These are phyloP conservation scores for Vespertilio murinus DNA, from an alignment of 2,797 vertebrate species.

Conservation along the genomic window DNA sequence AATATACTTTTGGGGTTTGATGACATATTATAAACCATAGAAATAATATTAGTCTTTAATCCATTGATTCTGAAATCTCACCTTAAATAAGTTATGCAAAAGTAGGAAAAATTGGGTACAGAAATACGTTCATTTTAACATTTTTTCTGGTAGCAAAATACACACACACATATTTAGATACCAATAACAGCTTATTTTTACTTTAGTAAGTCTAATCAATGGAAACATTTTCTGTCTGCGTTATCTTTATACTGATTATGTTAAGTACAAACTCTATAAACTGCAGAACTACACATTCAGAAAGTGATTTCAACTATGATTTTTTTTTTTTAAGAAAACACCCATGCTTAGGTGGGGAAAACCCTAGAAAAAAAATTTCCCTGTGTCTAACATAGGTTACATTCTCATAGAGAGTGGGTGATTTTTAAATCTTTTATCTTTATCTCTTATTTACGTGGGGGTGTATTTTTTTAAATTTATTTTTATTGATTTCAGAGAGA, in stretches of 20 bases:
- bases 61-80: neutral
- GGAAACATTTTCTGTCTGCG: slow-evolving; percentile 60
- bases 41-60: neutral
- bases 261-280: slow-evolving; percentile 61
- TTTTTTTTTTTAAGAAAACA: neutral
- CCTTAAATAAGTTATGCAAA: neutral
- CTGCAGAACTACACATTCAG: slow-evolving; percentile 39
- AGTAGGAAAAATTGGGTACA: neutral
- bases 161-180: neutral
- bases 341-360: neutral
- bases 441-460: neutral
- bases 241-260: slow-evolving; percentile 50
- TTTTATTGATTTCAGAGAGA: no score
- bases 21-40: neutral
- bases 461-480: no score
- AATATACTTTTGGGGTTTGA: neutral
- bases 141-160: slow-evolving; percentile 32
- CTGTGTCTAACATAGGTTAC: neutral
- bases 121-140: slow-evolving; percentile 13
- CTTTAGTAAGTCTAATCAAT: slow-evolving; percentile 29
- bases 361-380: slow-evolving; percentile 66
- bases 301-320: slow-evolving; percentile 62
- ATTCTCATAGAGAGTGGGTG: neutral
- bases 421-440: neutral
- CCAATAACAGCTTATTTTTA: slow-evolving; percentile 44